Evolutionary conservation across 1,140 invertebrate species (phyloP), one percentile per base, ranked within the genome.

Genomic region (Stratiolaelaps scimitus): DNA sequence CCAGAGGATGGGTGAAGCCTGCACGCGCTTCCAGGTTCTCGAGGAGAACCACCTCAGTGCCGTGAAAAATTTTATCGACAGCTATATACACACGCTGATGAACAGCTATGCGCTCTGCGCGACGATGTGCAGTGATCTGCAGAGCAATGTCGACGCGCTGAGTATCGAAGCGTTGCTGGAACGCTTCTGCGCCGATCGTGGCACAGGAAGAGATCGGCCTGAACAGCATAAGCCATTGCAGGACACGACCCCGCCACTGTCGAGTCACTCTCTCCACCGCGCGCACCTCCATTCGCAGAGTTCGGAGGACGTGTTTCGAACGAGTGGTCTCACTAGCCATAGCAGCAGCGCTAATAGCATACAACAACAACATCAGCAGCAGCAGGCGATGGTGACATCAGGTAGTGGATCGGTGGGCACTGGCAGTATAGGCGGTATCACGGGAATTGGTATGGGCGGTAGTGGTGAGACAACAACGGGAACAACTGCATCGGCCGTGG

Each of bases 121-220:
- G 26, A 19, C 53, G 34, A 60, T 60, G 53, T 60, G 53, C 34
- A 26, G 34, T 6, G 53, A 60, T 34, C 53, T 60, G 53, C 53
- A 60, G 10, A 60, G 26, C 6, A 60, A 60, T 34, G 53, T 60
- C 53, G 53, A 60, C 53, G 15, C 53, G 34, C 23, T 60, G 15
- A 60, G 53, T 34, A 60, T 60, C 53, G 53, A 60, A 60, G 53
- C 53, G 53, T 34, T 60, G 53, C 53, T 60, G 17, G 53, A 60
- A 15, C 53, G 53, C 17, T 60, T 60, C 23, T 60, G 53, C 34
- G 34, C 26, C 6, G 53, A 60, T 17, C 53, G 53, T 34, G 53
- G 53, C 26, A 60, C 53, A n/a, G 53, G 53, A 15, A 15, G 53
- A n/a, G 53, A 60, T 23, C 26, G 34, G 23, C 53, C 53, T 10